These are phyloP conservation scores for Gryllus bimaculatus DNA, from an alignment of 1,140 invertebrate genomes.

Conservation along the genomic window DNA sequence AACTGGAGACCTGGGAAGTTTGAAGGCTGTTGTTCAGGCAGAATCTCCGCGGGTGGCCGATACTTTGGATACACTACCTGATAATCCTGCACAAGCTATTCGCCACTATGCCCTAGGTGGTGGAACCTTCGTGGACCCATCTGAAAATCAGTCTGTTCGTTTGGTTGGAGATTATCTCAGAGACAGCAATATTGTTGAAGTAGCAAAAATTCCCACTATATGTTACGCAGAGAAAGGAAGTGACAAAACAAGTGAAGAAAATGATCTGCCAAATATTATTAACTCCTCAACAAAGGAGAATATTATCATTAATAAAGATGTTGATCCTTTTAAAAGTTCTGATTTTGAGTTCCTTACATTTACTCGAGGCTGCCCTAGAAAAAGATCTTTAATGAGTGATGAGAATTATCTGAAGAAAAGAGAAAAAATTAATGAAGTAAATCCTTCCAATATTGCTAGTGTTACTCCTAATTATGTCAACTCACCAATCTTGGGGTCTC, in stretches of 20 bases:
- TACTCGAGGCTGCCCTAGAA: not conserved
- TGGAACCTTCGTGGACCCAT: not conserved
- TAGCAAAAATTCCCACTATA: no score
- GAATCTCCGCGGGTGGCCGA: not conserved
- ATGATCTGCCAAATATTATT: no score
- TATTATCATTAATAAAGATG: no score
- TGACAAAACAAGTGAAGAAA: no score
- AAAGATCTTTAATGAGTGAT: not conserved
- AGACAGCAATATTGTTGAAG: not conserved
- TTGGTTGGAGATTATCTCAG: not conserved
- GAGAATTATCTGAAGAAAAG: not conserved
- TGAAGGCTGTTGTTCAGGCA: not conserved
- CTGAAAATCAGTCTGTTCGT: not conserved
- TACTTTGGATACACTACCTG: not conserved
- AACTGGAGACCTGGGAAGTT: not conserved
- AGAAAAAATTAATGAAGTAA: no score
- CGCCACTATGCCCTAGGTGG: not conserved
- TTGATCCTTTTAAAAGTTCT: not conserved
- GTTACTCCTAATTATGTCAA: no score
- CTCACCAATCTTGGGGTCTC: no score
- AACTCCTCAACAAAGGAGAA: no score
- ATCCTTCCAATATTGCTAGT: no score
- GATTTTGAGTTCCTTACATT: not conserved
- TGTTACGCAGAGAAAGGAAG: no score
- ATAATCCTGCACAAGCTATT: not conserved